Evolutionary conservation across 2,888 invertebrate species (phyloP), one percentile per base, ranked within the genome.

Genomic region (Chaitophorus viminalis): DNA sequence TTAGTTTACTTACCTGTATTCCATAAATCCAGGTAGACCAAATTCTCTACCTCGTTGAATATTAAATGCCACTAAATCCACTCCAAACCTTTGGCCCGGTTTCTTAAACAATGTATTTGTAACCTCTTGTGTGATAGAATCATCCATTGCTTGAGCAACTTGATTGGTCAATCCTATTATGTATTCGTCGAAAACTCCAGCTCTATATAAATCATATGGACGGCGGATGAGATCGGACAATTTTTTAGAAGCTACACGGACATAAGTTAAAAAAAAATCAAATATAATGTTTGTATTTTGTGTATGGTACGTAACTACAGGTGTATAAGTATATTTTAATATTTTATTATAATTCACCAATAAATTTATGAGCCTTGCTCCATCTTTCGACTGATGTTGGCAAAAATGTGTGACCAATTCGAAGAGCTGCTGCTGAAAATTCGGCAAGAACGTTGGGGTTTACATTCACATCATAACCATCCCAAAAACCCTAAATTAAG

Each of bases 351-450:
- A 25, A 89, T 90, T 93, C 93, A 96, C 96, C 96, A 89, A 98
- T 97, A 91, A 97, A 98, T 92, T 98, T 97, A 91, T 98, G 97
- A 46, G 97, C 97, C 92, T 97, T 98, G 85, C 97, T 97, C 97
- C 97, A 98, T 91, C 97, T 93, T 92, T 98, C 97, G 6, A 97
- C 95, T 29, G 97, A 96, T 1, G 97, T 97, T 18, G 97, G 97
- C 89, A 98, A 92, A 46, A 98, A 92, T 0, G 97, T 97, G 91
- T 98, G 98, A 1, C 98, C 98, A 90, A 98, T 97, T 90, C 98
- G 94, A 92, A 97, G 97, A 31, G 97, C 97, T 76, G 97, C 97
- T 31, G 97, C 94, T n/a, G 97, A 95, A 91, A 98, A 97, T 5
- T 96, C 95, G 88, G 96, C 96, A 89, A 97, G 94, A 36, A 97